Base-by-base conservation (phyloP, 1,140 invertebrate genomes). In the Sitobion miscanthi region DNA sequence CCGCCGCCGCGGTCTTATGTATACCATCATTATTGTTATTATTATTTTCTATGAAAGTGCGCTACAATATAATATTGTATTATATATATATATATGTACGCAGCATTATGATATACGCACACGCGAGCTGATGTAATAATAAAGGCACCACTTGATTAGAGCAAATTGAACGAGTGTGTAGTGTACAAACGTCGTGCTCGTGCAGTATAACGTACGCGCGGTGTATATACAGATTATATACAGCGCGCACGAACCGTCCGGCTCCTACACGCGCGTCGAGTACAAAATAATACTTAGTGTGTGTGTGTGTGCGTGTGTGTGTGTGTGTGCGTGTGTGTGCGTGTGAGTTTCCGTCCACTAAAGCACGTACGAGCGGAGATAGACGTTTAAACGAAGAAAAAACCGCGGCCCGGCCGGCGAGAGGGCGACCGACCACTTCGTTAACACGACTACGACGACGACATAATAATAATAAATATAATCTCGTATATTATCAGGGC, bases 91-190 rank as follows among this genome's bases (percentile, higher is more conserved):
- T 35, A 35, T 35, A 35, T 35, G 9, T 6, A 20, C 77, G 77
- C 21, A 52, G 49, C 49, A 17, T 17, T 52, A 52, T 52, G 20
- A 20, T 62, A 2, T 85, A 87, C 86, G 86, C 25, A 25, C 20
- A 35, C 47, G 49, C 86, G 86, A 88, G 86, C 47, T 88, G 86
- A 49, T 88, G 17, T n/a, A 42, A 85, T 87, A 88, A 88, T 45
- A 47, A 88, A 88, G 47, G 49, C 30, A 25, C 49, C 87, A 88
- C 87, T 88, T 88, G 87, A 88, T 88, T 88, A 88, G 87, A 88
- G 87, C 52, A 88, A 88, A 88, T 88, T 88, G 87, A 88, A 47
- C 85, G 42, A 45, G 85, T 86, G 49, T 52, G 17, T 0, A 8
- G 45, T 42, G n/a, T 38, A 38, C 45, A 23, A 23, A 83, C 82